These are phyloP conservation scores for Neopipo cinnamomea DNA, from an alignment of 2,113 vertebrate genomes.

Conservation along the genomic window DNA sequence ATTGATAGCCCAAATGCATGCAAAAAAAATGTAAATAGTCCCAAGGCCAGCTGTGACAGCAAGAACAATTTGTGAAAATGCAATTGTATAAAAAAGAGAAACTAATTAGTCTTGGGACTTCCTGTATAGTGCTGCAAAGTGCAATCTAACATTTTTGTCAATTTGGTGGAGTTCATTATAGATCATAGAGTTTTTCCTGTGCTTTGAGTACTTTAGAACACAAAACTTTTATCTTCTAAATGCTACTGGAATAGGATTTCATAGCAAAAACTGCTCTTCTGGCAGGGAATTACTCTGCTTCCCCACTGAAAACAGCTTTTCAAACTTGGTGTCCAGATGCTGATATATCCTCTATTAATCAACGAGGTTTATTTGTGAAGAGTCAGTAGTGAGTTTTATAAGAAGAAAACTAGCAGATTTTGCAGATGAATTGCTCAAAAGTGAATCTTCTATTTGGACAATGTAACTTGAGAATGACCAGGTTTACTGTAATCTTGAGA, in stretches of 20 bases:
- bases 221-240: neutral
- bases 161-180: slow-evolving; percentile 21
- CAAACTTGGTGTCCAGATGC: neutral
- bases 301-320: neutral
- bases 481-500: neutral
- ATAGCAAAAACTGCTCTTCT: neutral
- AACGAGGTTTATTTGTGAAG: neutral
- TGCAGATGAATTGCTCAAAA: neutral
- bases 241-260: neutral
- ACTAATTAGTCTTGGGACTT: slow-evolving; percentile 56
- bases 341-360: neutral
- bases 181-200: slow-evolving; percentile 3
- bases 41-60: slow-evolving; percentile 59
- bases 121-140: slow-evolving; percentile 19
- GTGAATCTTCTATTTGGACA: neutral
- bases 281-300: neutral
- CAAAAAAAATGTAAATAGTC: slow-evolving; percentile 34
- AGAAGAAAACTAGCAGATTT: neutral
- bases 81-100: slow-evolving; percentile 34
- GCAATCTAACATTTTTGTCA: slow-evolving; percentile 46
- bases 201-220: neutral
- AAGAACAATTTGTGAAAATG: slow-evolving; percentile 46
- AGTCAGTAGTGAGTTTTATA: neutral
- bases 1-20: slow-evolving; percentile 18
- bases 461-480: neutral